Evolutionary conservation across 64 coral and sea anemone species (phyloP).

Genomic region (Actinia tenebrosa): DNA sequence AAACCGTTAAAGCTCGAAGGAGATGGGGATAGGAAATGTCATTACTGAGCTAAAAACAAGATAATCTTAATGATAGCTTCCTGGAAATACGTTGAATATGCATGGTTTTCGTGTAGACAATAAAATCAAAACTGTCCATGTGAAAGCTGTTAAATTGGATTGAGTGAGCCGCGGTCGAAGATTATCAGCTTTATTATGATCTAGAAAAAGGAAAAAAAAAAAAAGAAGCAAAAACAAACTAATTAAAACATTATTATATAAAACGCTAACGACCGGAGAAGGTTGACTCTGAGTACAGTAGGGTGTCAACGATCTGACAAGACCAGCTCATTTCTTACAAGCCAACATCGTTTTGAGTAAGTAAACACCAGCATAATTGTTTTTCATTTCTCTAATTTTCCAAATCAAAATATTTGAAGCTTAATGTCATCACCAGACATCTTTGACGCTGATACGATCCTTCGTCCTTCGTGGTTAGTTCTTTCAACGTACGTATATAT

Average conservation of each 20-base stretch:
- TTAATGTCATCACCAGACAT: background rate
- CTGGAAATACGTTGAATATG: background rate
- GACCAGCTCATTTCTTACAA: background rate
- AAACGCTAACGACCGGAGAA: too few relatives aligned
- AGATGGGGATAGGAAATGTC: background rate
- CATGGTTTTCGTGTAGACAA: background rate
- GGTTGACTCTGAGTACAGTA: too few relatives aligned
- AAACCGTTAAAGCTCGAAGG: background rate
- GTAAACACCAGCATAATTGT: background rate
- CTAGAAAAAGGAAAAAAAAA: too few relatives aligned
- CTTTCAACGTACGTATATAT: too few relatives aligned
- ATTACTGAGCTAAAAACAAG: background rate
- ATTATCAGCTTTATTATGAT: background rate
- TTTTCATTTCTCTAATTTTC: background rate
- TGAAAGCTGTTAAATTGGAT: background rate
- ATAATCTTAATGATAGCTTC: background rate
- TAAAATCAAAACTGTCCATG: background rate
- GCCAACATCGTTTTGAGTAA: background rate
- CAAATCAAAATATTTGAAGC: background rate
- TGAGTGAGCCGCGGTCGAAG: background rate
- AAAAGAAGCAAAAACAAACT: too few relatives aligned
- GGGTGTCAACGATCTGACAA: too few relatives aligned
- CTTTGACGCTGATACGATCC: background rate
- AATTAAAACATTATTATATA: too few relatives aligned
- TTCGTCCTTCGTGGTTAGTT: too few relatives aligned